Conservation (phyloP, 2,113 vertebrate species). For the Notechis scutatus region DNA sequence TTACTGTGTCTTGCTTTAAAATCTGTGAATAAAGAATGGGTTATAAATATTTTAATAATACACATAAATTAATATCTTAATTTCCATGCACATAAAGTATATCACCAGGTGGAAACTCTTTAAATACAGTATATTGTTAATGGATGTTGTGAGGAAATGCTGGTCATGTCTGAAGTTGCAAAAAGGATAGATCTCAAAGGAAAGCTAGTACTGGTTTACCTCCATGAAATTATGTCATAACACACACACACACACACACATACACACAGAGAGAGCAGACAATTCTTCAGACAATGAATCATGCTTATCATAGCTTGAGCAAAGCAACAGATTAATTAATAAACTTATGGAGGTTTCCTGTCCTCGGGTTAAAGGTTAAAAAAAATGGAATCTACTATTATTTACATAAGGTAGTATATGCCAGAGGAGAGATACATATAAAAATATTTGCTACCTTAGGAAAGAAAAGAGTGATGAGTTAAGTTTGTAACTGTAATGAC, state of each 20-base stretch:
- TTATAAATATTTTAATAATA: neutral
- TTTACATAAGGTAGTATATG: neutral
- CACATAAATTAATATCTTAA: neutral
- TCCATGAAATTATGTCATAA: too few species aligned
- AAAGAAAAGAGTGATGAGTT: neutral
- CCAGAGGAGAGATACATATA: neutral
- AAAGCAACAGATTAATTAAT: neutral
- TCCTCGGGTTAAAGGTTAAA: neutral
- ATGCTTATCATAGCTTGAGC: neutral
- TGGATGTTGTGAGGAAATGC: neutral
- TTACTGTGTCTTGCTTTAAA: neutral
- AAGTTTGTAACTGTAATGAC: neutral
- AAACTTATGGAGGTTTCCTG: neutral
- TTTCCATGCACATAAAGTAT: neutral
- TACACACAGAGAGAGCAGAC: neutral
- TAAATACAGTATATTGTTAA: neutral
- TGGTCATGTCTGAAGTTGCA: too few species aligned
- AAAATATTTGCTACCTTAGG: constrained; percentile 11
- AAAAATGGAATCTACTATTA: neutral
- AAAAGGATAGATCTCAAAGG: too few species aligned
- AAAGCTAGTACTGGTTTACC: too few species aligned
- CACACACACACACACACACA: too few species aligned
- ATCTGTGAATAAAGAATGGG: neutral
- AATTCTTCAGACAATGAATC: neutral
- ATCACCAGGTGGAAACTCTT: neutral